A percentile compares a stretch with the other conserved stretches of the same genome.
phyloP scores from a whole-genome alignment of 2,888 invertebrate genomes.

The Melitaea athalia region DNA sequence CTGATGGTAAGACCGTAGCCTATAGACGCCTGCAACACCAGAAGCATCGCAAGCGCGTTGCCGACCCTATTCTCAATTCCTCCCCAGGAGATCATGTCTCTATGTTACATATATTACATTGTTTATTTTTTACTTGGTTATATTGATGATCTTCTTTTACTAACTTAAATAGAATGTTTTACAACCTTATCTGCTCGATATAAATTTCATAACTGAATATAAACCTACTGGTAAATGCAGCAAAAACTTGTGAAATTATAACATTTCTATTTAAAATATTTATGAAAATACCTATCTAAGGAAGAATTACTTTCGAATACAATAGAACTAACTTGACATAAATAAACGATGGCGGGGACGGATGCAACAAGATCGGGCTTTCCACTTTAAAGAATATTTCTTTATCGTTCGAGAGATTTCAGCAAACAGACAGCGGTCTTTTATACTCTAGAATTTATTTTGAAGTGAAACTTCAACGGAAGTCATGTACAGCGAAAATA shows the following conservation, averaged over 20 bases:
- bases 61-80: too few relatives aligned
- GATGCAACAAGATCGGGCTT: conserved; percentile 20
- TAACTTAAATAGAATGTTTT: too few relatives aligned
- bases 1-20: too few relatives aligned
- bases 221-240: neutral
- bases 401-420: conserved; percentile 24
- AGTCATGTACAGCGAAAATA: conserved; percentile 19
- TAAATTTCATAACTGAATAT: too few relatives aligned
- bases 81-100: too few relatives aligned
- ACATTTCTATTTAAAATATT: neutral
- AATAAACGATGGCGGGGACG: conserved; percentile 26
- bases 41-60: too few relatives aligned
- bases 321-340: conserved; percentile 25
- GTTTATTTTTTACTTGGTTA: too few relatives aligned
- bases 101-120: too few relatives aligned
- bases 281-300: neutral
- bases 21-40: too few relatives aligned
- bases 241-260: too few relatives aligned
- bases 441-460: conserved; percentile 24
- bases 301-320: conserved; percentile 13
- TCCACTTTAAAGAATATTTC: conserved; percentile 17
- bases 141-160: too few relatives aligned
- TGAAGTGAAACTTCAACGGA: conserved; percentile 18
- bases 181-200: too few relatives aligned
- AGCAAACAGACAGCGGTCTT: conserved; percentile 22